These are phyloP conservation scores for Chaetogeoica ovagalla DNA, from an alignment of 2,888 invertebrate genomes.

Conservation along the genomic window DNA sequence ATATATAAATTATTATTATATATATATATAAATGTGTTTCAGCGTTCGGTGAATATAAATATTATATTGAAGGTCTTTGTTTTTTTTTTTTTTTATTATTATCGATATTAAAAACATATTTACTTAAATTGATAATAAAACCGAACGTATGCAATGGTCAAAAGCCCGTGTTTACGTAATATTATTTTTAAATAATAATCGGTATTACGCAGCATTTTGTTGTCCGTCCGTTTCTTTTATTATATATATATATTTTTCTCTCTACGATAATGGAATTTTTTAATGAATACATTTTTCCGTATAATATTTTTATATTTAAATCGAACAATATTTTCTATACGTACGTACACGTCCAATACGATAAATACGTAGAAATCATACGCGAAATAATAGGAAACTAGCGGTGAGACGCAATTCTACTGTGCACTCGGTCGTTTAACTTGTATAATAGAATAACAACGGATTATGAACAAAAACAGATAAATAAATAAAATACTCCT, in stretches of 20 bases:
- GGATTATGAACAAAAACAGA: no score
- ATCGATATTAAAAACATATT: background rate
- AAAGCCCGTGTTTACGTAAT: background rate
- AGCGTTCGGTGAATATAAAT: background rate
- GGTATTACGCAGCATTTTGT: slow-evolving; percentile 20
- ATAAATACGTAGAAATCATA: no score
- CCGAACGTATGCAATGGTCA: background rate
- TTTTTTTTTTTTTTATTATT: background rate
- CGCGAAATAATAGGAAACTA: no score
- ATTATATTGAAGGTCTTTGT: background rate
- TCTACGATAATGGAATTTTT: slow-evolving; percentile 23
- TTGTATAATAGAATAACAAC: no score
- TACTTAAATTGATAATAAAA: slow-evolving; percentile 34
- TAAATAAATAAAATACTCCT: no score
- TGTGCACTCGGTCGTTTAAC: no score
- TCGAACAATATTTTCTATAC: background rate
- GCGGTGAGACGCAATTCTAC: no score
- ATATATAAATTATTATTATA: no score
- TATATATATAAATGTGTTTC: background rate
- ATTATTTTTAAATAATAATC: slow-evolving; percentile 43
- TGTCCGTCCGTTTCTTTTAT: slow-evolving; percentile 27
- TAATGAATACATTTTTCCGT: background rate
- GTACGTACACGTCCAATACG: no score
- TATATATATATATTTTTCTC: background rate
- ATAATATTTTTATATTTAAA: background rate